Base-by-base conservation (phyloP, 2,797 vertebrate genomes). In the Sylvilagus floridanus region DNA sequence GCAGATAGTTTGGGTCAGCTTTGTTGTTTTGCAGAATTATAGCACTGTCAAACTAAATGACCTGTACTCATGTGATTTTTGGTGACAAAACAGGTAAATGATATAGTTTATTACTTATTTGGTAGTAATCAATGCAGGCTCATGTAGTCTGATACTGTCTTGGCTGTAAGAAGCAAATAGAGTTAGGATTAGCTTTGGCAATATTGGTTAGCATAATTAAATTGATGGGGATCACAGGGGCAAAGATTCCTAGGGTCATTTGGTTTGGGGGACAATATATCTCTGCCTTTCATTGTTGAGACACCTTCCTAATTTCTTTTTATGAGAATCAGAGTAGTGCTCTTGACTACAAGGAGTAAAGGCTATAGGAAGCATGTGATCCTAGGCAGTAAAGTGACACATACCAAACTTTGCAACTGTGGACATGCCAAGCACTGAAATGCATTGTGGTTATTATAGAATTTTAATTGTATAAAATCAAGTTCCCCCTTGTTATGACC, bases 21-120 rank as follows among this genome's bases (percentile, higher is more conserved):
- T 89, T 73, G n/a, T 62, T 81, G 24, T 37, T 94, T 86, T 83
- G 50, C 24, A 78, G 75, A 88, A 84, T 88, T 60, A 17, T 28
- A 54, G 85, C 17, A 82, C 26, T 79, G 62, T 12, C 35, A 14
- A 26, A 30, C 35, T 76, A 90, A 77, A 66, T 94, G 68, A 66
- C 28, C 19, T 71, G 19, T 73, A 30, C 32, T 14, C 5, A 21
- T 50, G 9, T 73, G 32, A 76, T 65, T 81, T 28, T 84, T 88
- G 66, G 12, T 72, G 26, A 88, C 35, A 47, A 79, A 88, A 69
- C 14, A 86, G 78, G 60, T 9, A 32, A 76, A 84, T 81, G 62
- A 16, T 57, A 71, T 21, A 26, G 12, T 12, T 84, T 90, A 52
- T 68, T 12, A n/a, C 79, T 96, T n/a, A 12, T 62, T 93, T 92